Base-by-base conservation (phyloP, 2,113 vertebrate species). In the Rhodinocichla rosea region DNA sequence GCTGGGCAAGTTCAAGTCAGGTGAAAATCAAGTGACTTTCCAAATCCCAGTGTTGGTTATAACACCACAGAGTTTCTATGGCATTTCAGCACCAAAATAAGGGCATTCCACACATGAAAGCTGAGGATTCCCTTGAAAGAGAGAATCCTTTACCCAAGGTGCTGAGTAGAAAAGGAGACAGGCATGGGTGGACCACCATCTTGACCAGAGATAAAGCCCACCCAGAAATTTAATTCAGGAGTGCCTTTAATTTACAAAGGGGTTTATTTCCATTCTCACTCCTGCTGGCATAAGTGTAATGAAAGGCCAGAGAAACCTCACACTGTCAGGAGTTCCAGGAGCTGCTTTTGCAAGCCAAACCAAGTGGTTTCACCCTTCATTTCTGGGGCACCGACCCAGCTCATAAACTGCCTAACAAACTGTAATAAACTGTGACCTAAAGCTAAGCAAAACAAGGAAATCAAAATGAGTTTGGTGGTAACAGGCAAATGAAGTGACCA, bases 101-200 rank as follows among this genome's bases (percentile, higher is more conserved):
- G 23, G 53, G 5, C 57, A 47, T 68, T 64, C 19, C 32, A 56
- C 2, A 1, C 4, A 4, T 6, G 1, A 9, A 77, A 81, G 69
- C 56, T 53, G 30, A 83, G 11, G 17, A 55, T n/a, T 39, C 32
- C 78, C 65, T 53, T 64, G 30, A 39, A 86, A 64, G 4, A 87
- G 11, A 79, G 26, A 63, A 56, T 55, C 9, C 7, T 42, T 65
- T 65, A n/a, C 10, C 23, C 42, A 50, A 57, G 35, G 11, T 52
- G 30, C 5, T 10, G 23, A 59, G 12, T 3, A 55, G 35, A 35
- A 91, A 79, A 60, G 13, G 17, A 71, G 28, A 57, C 21, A 37
- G 28, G 11, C 11, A 49, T 26, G 39, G n/a, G 40, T 2, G 2
- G 18, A 40, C 6, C 16, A 28, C 23, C 1, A 0, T 28, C 49